Evolutionary conservation across 30 jellyfish, hydroid and myxozoan species (phyloP), one percentile per base, ranked within the genome.

Genomic region (Chrysaora quinquecirrha): DNA sequence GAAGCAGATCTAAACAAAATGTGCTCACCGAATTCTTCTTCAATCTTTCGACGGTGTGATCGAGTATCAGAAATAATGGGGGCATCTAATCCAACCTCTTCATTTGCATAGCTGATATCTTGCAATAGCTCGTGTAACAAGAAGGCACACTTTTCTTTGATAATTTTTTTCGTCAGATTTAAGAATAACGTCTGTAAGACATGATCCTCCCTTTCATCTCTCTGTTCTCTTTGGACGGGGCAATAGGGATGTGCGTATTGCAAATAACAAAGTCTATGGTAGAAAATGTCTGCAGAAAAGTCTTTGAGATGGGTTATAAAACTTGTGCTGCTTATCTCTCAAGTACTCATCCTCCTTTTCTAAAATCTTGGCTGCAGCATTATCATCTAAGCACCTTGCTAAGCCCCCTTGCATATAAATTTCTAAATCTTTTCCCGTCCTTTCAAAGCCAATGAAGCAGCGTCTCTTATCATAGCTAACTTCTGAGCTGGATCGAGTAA

Each of bases 201-300:
- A 19, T 75, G 63, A 19, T 32, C 63, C 31, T 61, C 80, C 27
- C 35, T 48, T 16, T 75, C 80, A 20, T 75, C 64, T 32, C 23
- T 48, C 33, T 7, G 30, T 47, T 34, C 47, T n/a, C 30, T 71
- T 71, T 24, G 32, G 22, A 4, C 30, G 19, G 11, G 46, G 71
- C 34, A 38, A 10, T 12, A n/a, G 28, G 28, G 83, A 34, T 34
- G 65, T 2, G 83, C 70, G 48, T 16, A 71, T 30, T 47, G 46
- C 65, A 71, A 22, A 71, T 71, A 71, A 50, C 87, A 50, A 1
- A 62, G 24, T 75, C 29, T 29, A 33, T 75, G 87, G 14, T 75
- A 75, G 31, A 10, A 75, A 25, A 49, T 31, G 34, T 75, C 87
- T 3, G 33, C 82, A 20, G 87, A 76, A 75, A 61, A 75, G 54